Evolutionary conservation across 2,113 vertebrate genomes (phyloP).

Genomic region (Callaeas wilsoni): DNA sequence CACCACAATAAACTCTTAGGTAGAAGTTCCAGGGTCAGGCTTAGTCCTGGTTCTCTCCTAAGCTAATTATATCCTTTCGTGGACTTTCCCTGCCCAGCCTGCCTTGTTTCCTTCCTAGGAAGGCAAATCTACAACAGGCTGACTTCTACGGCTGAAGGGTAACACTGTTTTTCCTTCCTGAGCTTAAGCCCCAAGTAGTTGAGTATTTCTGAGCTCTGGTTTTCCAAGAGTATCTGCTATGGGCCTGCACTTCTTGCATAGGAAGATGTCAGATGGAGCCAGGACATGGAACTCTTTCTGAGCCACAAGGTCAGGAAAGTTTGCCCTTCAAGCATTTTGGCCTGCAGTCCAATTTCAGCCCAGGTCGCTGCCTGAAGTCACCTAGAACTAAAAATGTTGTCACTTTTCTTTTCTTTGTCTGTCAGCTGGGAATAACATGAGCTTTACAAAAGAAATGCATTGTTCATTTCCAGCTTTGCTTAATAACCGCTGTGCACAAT

Average conservation of each 20-base stretch:
- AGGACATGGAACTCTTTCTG: neutral
- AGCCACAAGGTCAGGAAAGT: neutral
- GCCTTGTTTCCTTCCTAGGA: neutral
- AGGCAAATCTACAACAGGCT: neutral
- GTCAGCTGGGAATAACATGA: neutral
- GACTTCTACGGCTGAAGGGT: neutral
- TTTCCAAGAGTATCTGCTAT: neutral
- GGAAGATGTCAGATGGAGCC: neutral
- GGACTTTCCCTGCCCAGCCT: neutral
- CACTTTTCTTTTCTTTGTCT: neutral
- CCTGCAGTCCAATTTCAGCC: neutral
- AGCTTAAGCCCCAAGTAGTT: neutral
- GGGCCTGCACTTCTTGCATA: neutral
- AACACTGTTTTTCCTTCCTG: neutral
- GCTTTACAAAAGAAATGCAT: neutral
- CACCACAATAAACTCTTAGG: neutral
- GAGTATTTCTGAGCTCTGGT: neutral
- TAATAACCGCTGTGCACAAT: neutral
- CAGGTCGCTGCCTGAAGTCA: neutral
- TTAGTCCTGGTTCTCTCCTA: neutral
- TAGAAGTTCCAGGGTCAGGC: neutral
- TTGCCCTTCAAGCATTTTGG: neutral
- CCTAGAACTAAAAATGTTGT: neutral
- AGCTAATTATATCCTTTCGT: neutral
- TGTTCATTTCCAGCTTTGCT: neutral